Percentiles rank a stretch among this genome's conserved stretches.
Evolutionary conservation across 2,113 vertebrate genomes (phyloP).

Genomic region (Cinclus mexicanus): DNA sequence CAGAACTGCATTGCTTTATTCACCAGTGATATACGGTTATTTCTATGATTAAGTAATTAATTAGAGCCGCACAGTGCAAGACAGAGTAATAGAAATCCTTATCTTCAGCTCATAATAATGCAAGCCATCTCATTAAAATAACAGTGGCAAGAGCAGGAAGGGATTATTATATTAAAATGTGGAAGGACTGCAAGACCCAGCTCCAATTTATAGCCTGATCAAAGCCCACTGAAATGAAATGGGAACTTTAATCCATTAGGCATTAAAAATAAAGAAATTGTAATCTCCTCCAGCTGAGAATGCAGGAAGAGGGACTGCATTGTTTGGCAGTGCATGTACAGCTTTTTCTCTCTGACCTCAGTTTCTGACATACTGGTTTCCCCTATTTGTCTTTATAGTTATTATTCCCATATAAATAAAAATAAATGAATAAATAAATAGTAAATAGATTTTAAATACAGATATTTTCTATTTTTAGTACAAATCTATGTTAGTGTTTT

Average conservation of each 20-base stretch:
- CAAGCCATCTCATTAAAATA: constrained; percentile 15
- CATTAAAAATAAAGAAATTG: constrained; percentile 31
- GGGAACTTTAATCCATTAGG: constrained; percentile 36
- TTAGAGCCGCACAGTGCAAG: background rate
- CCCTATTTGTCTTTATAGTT: background rate
- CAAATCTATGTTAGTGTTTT: constrained; percentile 27
- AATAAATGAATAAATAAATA: constrained; percentile 48
- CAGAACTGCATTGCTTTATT: background rate
- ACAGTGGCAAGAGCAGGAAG: background rate
- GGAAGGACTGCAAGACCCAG: background rate
- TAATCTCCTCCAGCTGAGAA: constrained; percentile 36
- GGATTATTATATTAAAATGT: constrained; percentile 5
- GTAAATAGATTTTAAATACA: constrained; percentile 24
- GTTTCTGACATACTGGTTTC: background rate
- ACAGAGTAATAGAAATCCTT: background rate
- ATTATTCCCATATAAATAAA: background rate
- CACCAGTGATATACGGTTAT: background rate
- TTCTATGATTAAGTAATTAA: constrained; percentile 19
- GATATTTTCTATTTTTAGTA: background rate
- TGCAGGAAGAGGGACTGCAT: constrained; percentile 2
- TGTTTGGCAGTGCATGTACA: constrained; percentile 8
- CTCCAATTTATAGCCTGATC: background rate
- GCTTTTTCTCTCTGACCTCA: background rate
- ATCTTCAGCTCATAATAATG: background rate
- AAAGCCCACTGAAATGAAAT: constrained; percentile 28